Evolutionary conservation across 2,113 vertebrate species (phyloP).

Genomic region (Megaceryle torquata): DNA sequence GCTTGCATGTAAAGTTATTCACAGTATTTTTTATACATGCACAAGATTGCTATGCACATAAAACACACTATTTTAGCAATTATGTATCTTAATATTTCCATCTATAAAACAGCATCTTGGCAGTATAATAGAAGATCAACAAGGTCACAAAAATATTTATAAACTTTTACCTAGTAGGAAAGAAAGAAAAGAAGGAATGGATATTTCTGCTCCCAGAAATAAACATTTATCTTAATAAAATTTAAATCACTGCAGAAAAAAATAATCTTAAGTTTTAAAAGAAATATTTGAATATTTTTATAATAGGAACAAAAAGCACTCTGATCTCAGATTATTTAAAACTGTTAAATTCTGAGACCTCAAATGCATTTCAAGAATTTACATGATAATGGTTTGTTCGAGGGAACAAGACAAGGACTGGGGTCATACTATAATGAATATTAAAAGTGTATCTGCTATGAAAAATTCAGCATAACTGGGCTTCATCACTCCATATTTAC

Average conservation of each 20-base stretch:
- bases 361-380: background rate
- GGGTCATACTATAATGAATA: background rate
- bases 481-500: background rate
- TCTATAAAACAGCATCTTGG: background rate
- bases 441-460: background rate
- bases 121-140: background rate
- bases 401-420: background rate
- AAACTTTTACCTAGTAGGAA: background rate
- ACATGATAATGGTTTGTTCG: background rate
- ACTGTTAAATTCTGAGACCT: background rate
- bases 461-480: background rate
- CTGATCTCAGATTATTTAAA: background rate
- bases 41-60: background rate
- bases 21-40: background rate
- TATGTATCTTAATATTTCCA: background rate
- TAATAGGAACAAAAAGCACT: background rate
- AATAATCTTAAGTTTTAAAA: background rate
- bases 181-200: background rate
- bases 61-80: background rate
- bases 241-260: background rate
- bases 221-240: background rate
- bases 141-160: background rate
- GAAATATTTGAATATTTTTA: background rate
- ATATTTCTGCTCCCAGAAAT: background rate
- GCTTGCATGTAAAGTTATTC: background rate